A percentile compares a stretch with the other conserved stretches of the same genome.
Evolutionary conservation across 2,797 vertebrate species (phyloP).

Genomic region (Paramormyrops hopkinsi): DNA sequence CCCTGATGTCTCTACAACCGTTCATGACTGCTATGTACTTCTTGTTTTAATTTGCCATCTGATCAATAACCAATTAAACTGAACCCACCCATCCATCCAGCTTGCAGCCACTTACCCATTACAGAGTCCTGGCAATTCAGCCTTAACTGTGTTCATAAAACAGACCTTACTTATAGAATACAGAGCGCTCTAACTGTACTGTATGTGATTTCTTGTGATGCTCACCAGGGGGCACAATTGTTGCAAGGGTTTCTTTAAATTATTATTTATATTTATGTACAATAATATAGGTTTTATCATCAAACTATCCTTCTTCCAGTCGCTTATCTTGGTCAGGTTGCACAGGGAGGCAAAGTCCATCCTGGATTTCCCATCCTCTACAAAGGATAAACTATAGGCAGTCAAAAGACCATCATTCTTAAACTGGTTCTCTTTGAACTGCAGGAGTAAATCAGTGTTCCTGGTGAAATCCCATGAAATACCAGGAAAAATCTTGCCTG

Average conservation of each 20-base stretch:
- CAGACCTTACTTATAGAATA: neutral
- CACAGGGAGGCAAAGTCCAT: neutral
- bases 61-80: neutral
- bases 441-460: neutral
- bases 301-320: neutral
- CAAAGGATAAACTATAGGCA: neutral
- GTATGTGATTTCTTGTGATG: neutral
- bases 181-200: neutral
- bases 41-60: neutral
- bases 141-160: neutral
- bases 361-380: neutral
- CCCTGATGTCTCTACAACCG: neutral
- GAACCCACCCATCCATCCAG: neutral
- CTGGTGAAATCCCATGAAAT: neutral
- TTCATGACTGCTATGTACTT: neutral
- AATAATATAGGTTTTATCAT: neutral
- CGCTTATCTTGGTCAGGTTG: neutral
- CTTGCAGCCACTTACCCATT: neutral
- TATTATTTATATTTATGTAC: neutral
- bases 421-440: neutral
- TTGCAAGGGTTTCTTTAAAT: neutral
- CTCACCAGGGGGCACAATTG: neutral
- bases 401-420: neutral
- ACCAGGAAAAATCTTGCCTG: neutral
- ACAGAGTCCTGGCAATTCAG: neutral